A percentile compares a stretch with the other conserved stretches of the same genome.
Conservation (phyloP, 2,888 invertebrate species). For the Cantharis flavilabris region DNA sequence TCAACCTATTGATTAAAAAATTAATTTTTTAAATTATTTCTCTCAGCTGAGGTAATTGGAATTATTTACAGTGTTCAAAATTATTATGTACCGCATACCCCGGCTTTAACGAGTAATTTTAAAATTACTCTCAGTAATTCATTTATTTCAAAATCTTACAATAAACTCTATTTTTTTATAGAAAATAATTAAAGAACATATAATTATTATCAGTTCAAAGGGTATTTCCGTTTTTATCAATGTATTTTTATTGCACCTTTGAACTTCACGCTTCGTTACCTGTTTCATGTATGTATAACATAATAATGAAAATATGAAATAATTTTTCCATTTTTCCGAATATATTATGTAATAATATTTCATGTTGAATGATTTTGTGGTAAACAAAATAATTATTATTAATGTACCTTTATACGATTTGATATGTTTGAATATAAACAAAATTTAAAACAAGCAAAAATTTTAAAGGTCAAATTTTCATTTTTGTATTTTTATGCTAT, state of each 20-base stretch:
- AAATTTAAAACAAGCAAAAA: not conserved
- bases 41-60: not conserved
- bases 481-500: not conserved
- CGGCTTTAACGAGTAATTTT: not conserved
- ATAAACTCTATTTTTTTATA: not conserved
- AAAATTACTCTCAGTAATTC: not conserved
- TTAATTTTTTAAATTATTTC: not conserved
- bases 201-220: not conserved
- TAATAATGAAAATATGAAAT: not conserved
- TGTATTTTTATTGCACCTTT: constrained; percentile 12
- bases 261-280: constrained; percentile 10
- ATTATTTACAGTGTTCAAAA: not conserved
- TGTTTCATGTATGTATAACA: not conserved
- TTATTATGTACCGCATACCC: not conserved
- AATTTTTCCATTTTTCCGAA: not conserved
- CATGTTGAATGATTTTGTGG: not conserved
- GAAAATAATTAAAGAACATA: not conserved
- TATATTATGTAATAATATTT: not conserved
- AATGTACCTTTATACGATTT: not conserved
- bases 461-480: not conserved
- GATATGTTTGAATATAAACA: not conserved
- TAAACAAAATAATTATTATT: not conserved
- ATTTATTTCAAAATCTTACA: not conserved
- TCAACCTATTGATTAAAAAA: not conserved
- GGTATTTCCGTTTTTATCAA: not conserved